Evolutionary conservation across 2,113 vertebrate genomes (phyloP).

Genomic region (Sclerurus mexicanus): DNA sequence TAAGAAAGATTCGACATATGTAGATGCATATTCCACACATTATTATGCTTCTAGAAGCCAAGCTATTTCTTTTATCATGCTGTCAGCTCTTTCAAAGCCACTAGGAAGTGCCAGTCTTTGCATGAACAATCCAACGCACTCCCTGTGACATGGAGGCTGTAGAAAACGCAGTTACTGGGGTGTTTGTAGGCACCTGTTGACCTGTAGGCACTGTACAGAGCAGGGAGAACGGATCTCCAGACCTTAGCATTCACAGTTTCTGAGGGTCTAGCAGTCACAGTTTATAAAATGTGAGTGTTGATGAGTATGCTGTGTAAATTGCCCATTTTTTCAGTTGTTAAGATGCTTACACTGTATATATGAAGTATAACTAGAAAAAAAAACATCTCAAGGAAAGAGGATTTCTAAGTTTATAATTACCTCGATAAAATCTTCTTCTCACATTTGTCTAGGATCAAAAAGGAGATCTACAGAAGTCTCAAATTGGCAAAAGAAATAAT

Average conservation of each 20-base stretch:
- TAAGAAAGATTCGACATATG: slow-evolving; percentile 34
- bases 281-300: background rate
- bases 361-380: background rate
- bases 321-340: background rate
- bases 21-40: slow-evolving; percentile 38
- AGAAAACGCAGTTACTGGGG: background rate
- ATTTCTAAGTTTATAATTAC: background rate
- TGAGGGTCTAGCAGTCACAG: background rate
- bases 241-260: background rate
- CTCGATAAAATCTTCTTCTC: background rate
- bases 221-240: background rate
- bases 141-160: background rate
- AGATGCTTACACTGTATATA: rapidly evolving
- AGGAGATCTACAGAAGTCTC: background rate
- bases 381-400: background rate
- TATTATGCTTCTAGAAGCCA: slow-evolving; percentile 6
- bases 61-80: background rate
- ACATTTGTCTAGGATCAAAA: background rate
- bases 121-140: rapidly evolving
- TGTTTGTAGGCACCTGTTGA: background rate
- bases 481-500: background rate
- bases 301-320: background rate
- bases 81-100: background rate
- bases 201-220: rapidly evolving
- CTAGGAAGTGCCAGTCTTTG: background rate